Percentiles rank a stretch among this genome's conserved stretches.
These are phyloP conservation scores for Rhagoletis zephyria DNA, from an alignment of 1,140 invertebrate species.

Conservation along the genomic window DNA sequence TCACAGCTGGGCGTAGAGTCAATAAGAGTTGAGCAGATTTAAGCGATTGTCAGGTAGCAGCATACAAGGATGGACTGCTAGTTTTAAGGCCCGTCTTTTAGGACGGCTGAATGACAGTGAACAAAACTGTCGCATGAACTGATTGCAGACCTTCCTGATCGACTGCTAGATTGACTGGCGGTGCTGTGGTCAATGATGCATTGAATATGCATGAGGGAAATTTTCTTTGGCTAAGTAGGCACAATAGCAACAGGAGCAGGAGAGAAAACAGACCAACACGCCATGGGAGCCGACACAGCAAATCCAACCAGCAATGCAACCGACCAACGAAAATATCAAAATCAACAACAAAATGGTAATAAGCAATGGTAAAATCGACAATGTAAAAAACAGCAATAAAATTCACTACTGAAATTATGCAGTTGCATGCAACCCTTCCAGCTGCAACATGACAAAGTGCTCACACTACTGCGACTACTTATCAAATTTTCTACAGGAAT, in stretches of 20 bases:
- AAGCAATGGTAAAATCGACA: background rate
- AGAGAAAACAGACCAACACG: background rate
- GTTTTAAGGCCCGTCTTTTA: background rate
- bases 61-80: background rate
- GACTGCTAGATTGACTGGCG: constrained; percentile 3
- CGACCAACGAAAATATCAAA: background rate
- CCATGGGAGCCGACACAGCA: background rate
- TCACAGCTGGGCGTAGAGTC: too few relatives aligned
- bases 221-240: background rate
- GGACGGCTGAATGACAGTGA: background rate
- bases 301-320: background rate
- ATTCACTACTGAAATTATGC: background rate
- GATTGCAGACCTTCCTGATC: background rate
- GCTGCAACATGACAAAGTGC: background rate
- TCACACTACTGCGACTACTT: background rate
- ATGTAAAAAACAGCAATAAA: background rate
- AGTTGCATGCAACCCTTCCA: background rate
- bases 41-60: background rate
- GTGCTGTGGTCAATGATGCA: constrained; percentile 14
- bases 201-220: constrained; percentile 17
- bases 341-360: background rate
- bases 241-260: background rate
- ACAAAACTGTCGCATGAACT: background rate
- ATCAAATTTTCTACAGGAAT: constrained; percentile 4
- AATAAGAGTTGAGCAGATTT: background rate